Evolutionary conservation across 2,797 vertebrate species (phyloP).

Genomic region (Dipus sagitta): DNA sequence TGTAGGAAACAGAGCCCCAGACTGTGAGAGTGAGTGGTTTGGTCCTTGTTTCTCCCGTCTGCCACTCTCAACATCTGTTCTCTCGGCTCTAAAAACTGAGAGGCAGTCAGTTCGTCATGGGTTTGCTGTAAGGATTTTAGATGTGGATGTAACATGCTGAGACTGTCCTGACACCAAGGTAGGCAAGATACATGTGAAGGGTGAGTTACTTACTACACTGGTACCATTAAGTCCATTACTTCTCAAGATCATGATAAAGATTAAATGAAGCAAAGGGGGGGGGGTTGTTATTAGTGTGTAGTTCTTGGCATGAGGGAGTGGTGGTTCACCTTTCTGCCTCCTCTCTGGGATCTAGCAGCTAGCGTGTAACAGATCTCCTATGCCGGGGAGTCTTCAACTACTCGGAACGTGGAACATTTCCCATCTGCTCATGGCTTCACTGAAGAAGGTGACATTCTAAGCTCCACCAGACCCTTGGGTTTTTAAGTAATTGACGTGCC

Average conservation of each 20-base stretch:
- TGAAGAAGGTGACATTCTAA: conserved; percentile 81
- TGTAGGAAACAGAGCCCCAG: not conserved
- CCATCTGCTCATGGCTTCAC: conserved; percentile 77
- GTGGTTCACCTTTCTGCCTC: not conserved
- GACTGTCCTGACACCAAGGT: not conserved
- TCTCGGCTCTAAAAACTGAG: not conserved
- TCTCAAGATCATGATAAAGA: conserved; percentile 51
- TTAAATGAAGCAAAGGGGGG: conserved; percentile 10
- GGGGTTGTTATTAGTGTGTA: not conserved
- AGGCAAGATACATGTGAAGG: not conserved
- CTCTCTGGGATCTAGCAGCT: not conserved
- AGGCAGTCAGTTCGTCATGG: not conserved
- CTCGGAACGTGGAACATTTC: conserved; percentile 54
- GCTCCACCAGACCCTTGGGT: conserved; percentile 75
- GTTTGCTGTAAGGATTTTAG: not conserved
- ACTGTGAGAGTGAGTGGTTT: not conserved
- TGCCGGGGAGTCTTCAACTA: conserved; percentile 49
- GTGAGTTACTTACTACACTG: not conserved
- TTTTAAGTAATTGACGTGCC: conserved; percentile 82
- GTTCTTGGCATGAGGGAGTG: not conserved
- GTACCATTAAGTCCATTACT: not conserved
- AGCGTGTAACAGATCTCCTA: conserved; percentile 49
- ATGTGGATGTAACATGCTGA: not conserved
- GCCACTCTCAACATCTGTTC: not conserved
- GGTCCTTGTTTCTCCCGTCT: not conserved